phyloP scores from a whole-genome alignment of 1,140 invertebrate species.

The Penaeus chinensis region DNA sequence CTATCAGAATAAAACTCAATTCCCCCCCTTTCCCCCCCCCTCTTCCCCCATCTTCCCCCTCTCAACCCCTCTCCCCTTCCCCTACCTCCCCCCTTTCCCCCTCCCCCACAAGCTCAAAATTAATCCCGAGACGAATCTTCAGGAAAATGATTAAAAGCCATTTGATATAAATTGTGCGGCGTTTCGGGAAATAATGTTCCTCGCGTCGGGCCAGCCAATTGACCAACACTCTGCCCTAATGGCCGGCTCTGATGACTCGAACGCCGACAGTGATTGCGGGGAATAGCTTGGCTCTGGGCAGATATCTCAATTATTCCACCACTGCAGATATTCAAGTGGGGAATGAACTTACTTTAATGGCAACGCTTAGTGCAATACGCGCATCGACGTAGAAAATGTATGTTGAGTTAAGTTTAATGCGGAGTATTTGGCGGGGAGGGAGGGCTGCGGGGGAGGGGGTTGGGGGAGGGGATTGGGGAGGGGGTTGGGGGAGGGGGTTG shows the following conservation, averaged over 20 bases:
- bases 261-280: conserved; percentile 24
- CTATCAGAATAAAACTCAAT: background rate
- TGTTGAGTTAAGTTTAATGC: conserved; percentile 9
- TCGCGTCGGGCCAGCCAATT: background rate
- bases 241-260: conserved; percentile 9
- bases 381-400: conserved; percentile 7
- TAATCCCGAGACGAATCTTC: too few relatives aligned
- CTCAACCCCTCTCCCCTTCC: too few relatives aligned
- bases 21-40: background rate
- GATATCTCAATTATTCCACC: conserved; percentile 34
- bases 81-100: too few relatives aligned
- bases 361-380: conserved; percentile 7
- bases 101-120: background rate
- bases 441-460: background rate
- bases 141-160: too few relatives aligned
- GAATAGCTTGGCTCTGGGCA: conserved; percentile 10
- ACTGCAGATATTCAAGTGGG: conserved; percentile 31
- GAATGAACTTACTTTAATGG: conserved; percentile 32
- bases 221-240: conserved; percentile 18
- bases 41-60: background rate
- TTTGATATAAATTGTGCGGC: background rate
- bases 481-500: background rate
- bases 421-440: background rate
- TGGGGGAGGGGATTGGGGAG: background rate
- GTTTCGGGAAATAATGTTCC: background rate